A percentile compares a stretch with the other conserved stretches of the same genome.
Conservation (phyloP, 2,797 vertebrate species). For the Ibycter americanus region DNA sequence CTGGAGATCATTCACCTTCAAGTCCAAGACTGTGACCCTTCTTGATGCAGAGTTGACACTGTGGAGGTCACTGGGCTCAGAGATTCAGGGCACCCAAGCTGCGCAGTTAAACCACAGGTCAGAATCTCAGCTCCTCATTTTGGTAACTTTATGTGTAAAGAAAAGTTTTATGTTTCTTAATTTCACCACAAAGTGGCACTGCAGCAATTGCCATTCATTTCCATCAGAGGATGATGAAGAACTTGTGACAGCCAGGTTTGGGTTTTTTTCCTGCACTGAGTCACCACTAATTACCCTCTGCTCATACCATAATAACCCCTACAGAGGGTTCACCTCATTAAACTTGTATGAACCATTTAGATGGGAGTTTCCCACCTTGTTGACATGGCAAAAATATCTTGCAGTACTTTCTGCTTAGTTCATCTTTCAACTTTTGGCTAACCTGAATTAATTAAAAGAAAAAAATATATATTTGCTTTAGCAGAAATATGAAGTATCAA, state of each 20-base stretch:
- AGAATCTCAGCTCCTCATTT: neutral
- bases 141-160: rapidly evolving
- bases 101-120: neutral
- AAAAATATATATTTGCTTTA: neutral
- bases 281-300: neutral
- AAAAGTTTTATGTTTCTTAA: neutral
- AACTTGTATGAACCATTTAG: neutral
- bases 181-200: conserved; percentile 63
- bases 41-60: rapidly evolving
- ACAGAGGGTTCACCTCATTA: neutral
- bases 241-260: neutral
- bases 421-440: neutral
- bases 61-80: neutral
- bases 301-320: neutral
- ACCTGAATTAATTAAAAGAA: neutral
- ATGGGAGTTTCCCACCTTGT: neutral
- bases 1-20: neutral
- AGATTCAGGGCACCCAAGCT: neutral
- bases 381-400: neutral
- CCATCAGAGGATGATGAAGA: neutral
- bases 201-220: conserved; percentile 37
- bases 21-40: neutral
- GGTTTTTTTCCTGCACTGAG: neutral
- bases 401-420: neutral
- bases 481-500: neutral